These are phyloP conservation scores for Caenorhabditis brenneri DNA, from an alignment of 1,140 invertebrate genomes.

Conservation along the genomic window DNA sequence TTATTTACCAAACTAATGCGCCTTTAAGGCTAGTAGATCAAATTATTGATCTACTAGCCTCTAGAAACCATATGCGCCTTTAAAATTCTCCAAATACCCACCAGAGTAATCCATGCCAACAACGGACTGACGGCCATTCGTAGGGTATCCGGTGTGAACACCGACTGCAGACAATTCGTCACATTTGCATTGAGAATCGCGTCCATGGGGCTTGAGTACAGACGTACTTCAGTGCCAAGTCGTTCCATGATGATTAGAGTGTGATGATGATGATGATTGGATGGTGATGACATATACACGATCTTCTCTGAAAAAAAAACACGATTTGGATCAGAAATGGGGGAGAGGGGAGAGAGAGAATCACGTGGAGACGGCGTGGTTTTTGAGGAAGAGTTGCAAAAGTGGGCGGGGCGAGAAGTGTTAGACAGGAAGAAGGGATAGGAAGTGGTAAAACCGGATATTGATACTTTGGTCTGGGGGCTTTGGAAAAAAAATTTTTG, in stretches of 20 bases:
- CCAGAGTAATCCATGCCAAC: neutral
- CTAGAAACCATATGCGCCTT: neutral
- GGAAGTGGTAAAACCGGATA: neutral
- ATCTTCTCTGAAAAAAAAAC: neutral
- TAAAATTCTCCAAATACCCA: no score
- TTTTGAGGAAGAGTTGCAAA: neutral
- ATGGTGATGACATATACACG: slow-evolving; percentile 15
- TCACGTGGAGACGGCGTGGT: slow-evolving; percentile 21
- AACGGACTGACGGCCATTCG: neutral
- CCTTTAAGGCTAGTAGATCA: no score
- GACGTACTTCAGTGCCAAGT: neutral
- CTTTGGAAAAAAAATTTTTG: no score
- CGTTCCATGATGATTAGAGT: slow-evolving; percentile 27
- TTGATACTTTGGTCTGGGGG: neutral
- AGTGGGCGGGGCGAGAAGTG: neutral
- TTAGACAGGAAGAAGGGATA: neutral
- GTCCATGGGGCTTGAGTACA: neutral
- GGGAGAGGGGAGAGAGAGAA: neutral
- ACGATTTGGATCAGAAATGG: neutral
- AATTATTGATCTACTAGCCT: no score
- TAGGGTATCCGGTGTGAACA: neutral
- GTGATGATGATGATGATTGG: neutral
- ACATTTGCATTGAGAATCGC: neutral
- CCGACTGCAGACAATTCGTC: neutral
- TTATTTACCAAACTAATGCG: no score